Evolutionary conservation across 2,888 invertebrate genomes (phyloP), one percentile per base, ranked within the genome.

Genomic region (Leucoptera coffeella): DNA sequence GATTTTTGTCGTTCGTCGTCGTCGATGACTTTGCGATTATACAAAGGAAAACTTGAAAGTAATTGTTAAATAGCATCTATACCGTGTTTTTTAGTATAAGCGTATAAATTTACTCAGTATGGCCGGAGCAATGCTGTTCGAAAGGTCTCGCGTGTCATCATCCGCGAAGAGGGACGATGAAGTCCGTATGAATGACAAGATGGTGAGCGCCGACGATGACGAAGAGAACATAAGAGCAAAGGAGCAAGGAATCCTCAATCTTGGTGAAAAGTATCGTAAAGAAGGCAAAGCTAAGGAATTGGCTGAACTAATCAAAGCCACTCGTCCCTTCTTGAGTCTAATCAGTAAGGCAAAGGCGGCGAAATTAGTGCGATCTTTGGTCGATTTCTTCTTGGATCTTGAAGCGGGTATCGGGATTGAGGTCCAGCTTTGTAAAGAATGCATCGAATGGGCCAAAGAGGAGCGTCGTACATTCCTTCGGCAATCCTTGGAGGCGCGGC

Each of bases 321-420:
- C 94, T 26, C 80, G 97, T 43, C 96, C 97, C 10, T 99, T 99
- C 55, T 77, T 99, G 32, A 85, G 85, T 43, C 75, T 86, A 41
- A 92, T 99, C 47, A 96, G 96, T 55, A 99, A 99, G 74, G 97
- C 99, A 17, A 99, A 99, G 69, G 99, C 99, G 27, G 97, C 97
- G 1, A 99, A 99, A 64, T 71, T 99, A 43, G 97, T 99, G 6
- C 80, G 97, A 35, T 89, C 92, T 12, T 74, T 99, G 40, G 96
- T 99, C 8, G 99, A 99, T 57, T 84, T 94, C 72, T 99, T 99
- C 62, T 71, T 99, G 40, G 96, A 95, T 53, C 80, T 99, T 64
- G 95, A 97, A 57, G 94, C 94, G 35, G 90, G 87, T 26, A 94
- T 93, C 36, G 96, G 96, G 27, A 91, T 91, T 35, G 95, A 95